phyloP scores from a whole-genome alignment of 2,797 vertebrate genomes.

The Aldrovandia affinis region DNA sequence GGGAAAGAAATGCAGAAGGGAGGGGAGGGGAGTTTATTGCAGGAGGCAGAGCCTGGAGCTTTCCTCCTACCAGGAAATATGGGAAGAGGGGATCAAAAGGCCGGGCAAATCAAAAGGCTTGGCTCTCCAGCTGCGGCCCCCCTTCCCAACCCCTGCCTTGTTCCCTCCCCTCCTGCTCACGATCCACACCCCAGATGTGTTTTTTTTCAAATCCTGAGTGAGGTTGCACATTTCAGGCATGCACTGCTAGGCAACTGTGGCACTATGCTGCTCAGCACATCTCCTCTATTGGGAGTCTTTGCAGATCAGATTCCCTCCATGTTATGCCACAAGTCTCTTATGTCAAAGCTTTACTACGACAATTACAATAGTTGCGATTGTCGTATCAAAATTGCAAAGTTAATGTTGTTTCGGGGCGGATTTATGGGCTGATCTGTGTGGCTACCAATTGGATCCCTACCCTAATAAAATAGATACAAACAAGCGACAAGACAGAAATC shows the following conservation, averaged over 20 bases:
- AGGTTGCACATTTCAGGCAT: not conserved
- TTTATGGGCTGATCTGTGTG: not conserved
- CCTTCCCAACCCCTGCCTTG: not conserved
- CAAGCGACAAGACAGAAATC: not conserved
- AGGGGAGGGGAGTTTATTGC: not conserved
- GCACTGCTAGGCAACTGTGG: not conserved
- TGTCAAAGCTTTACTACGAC: not conserved
- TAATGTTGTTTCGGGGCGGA: not conserved
- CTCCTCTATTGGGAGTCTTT: not conserved
- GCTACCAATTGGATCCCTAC: not conserved
- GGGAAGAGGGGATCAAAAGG: slow-evolving; percentile 27
- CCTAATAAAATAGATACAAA: not conserved
- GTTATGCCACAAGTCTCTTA: not conserved
- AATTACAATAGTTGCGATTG: not conserved
- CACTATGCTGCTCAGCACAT: not conserved
- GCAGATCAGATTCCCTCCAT: not conserved
- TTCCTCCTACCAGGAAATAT: slow-evolving; percentile 23
- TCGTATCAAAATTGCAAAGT: not conserved
- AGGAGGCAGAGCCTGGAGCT: slow-evolving; percentile 12
- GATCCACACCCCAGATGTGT: slow-evolving; percentile 11
- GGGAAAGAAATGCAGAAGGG: not conserved
- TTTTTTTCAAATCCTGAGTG: not conserved
- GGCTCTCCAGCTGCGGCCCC: slow-evolving; percentile 20
- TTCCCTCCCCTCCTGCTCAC: not conserved
- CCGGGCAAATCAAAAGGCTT: not conserved